Conservation (phyloP, 2,797 vertebrate species). For the Sparus aurata region DNA sequence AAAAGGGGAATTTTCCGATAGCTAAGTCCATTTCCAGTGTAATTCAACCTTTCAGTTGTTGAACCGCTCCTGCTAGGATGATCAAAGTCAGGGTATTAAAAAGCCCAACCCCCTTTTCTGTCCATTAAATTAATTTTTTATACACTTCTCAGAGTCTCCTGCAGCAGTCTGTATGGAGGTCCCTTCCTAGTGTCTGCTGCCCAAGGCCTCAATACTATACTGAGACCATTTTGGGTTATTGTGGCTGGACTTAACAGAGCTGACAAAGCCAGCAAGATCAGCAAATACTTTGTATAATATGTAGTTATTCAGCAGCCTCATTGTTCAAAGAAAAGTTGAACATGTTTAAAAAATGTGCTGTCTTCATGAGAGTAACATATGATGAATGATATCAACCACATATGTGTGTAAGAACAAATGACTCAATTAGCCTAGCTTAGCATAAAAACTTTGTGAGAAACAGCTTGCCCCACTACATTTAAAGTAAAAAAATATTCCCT, state of each 20-base stretch:
- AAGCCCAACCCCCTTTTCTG: too few relatives aligned
- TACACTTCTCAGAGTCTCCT: slow-evolving; percentile 31
- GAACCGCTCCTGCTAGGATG: slow-evolving; percentile 34
- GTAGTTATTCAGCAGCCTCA: slow-evolving; percentile 20
- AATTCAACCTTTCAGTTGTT: slow-evolving; percentile 53
- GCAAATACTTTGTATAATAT: slow-evolving; percentile 30
- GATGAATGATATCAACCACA: neutral
- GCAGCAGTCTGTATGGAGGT: slow-evolving; percentile 46
- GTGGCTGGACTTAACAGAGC: slow-evolving; percentile 15
- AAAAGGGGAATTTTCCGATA: slow-evolving; percentile 53
- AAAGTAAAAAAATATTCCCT: neutral
- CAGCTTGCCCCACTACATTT: neutral
- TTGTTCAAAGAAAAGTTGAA: neutral
- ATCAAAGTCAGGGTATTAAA: neutral
- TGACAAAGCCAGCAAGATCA: slow-evolving; percentile 14
- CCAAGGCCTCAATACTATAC: slow-evolving; percentile 10
- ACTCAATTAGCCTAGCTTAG: neutral
- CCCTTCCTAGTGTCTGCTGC: slow-evolving; percentile 21
- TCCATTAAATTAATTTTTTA: slow-evolving; percentile 23
- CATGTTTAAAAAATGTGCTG: neutral
- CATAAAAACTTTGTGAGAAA: neutral
- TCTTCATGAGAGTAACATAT: neutral
- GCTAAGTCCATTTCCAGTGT: slow-evolving; percentile 57
- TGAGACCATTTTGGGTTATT: neutral
- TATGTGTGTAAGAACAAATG: neutral